Evolutionary conservation across 2,888 invertebrate species (phyloP).

Genomic region (Chalcis sispes): DNA sequence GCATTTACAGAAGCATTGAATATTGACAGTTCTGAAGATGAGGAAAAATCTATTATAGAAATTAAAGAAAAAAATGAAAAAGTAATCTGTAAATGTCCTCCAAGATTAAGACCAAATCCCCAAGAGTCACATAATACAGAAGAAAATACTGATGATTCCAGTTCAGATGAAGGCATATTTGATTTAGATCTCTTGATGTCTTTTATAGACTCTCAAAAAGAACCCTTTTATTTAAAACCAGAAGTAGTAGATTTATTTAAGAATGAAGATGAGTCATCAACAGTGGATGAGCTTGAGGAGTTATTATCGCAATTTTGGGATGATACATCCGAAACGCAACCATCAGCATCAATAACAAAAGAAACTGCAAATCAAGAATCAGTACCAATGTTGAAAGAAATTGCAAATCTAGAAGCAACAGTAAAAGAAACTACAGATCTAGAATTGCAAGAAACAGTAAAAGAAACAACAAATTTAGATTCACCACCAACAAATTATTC

Average conservation of each 20-base stretch:
- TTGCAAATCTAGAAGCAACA: no score
- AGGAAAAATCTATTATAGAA: not conserved
- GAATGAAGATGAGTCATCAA: not conserved
- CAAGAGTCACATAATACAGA: not conserved
- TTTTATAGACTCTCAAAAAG: not conserved
- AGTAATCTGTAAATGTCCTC: conserved; percentile 40
- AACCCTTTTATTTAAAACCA: no score
- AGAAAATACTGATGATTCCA: not conserved
- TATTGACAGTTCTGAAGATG: conserved; percentile 1
- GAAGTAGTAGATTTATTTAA: not conserved
- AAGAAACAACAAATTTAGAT: not conserved
- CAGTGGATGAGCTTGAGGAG: not conserved
- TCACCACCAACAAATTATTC: no score
- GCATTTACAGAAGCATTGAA: not conserved
- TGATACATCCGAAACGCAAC: not conserved
- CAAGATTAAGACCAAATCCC: conserved; percentile 14
- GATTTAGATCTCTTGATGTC: not conserved
- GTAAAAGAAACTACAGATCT: not conserved
- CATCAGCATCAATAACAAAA: not conserved
- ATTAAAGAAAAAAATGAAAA: conserved; percentile 26
- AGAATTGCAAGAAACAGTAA: not conserved
- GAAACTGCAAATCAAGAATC: no score
- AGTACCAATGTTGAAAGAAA: no score
- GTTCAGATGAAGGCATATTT: conserved; percentile 23
- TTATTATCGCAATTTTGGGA: not conserved